phyloP scores from a whole-genome alignment of 1,140 invertebrate genomes.

The Physella acuta region DNA sequence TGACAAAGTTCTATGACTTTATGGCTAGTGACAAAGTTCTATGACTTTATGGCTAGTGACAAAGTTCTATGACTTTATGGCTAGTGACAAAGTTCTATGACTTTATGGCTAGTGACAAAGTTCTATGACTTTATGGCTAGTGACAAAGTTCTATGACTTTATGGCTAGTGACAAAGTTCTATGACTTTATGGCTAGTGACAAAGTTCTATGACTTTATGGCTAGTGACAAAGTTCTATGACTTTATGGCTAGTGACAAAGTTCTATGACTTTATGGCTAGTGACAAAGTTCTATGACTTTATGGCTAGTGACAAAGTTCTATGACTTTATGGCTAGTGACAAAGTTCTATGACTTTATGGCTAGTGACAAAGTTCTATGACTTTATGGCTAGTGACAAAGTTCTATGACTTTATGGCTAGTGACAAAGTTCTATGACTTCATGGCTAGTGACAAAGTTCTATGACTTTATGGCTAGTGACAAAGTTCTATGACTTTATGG shows the following conservation, averaged over 20 bases:
- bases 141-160: background rate
- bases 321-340: conserved; percentile 49
- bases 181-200: background rate
- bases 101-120: too few relatives aligned
- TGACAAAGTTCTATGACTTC: background rate
- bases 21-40: background rate
- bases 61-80: too few relatives aligned
- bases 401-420: background rate
- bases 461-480: background rate
- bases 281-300: too few relatives aligned
- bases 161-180: too few relatives aligned
- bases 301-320: background rate
- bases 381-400: too few relatives aligned
- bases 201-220: background rate
- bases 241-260: background rate
- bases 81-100: background rate
- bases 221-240: too few relatives aligned
- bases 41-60: conserved; percentile 49
- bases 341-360: too few relatives aligned
- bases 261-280: conserved; percentile 47
- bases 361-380: background rate
- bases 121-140: background rate
- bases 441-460: too few relatives aligned
- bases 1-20: too few relatives aligned
- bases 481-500: background rate